A percentile compares a stretch with the other conserved stretches of the same genome.
Conservation (phyloP, 1,140 invertebrate genomes). For the Drosophila jambulina region DNA sequence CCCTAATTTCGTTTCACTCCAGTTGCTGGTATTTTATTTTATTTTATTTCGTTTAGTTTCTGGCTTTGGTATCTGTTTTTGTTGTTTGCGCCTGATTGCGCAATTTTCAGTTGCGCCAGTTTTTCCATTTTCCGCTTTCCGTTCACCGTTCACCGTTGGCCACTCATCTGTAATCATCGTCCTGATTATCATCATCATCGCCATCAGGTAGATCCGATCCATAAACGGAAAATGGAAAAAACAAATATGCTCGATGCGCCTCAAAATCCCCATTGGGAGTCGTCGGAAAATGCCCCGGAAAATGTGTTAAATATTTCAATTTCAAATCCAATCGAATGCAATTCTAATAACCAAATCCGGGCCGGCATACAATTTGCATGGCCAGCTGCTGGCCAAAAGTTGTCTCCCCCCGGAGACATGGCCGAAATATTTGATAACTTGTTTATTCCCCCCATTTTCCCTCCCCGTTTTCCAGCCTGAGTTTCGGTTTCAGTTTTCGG, state of each 20-base stretch:
- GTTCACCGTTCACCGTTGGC: slow-evolving; percentile 7
- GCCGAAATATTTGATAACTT: slow-evolving; percentile 67
- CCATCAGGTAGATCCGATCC: slow-evolving; percentile 21
- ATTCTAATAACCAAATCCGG: slow-evolving; percentile 79
- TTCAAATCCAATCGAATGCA: slow-evolving; percentile 78
- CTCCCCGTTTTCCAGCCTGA: neutral
- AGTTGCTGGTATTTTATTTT: slow-evolving; percentile 39
- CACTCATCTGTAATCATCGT: slow-evolving; percentile 61
- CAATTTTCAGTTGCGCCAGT: slow-evolving; percentile 51
- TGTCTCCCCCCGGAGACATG: slow-evolving; percentile 11
- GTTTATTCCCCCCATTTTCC: slow-evolving; percentile 21
- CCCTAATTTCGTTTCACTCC: slow-evolving; percentile 6
- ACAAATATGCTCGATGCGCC: neutral
- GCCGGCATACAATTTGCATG: slow-evolving; percentile 72
- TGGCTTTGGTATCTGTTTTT: slow-evolving; percentile 55
- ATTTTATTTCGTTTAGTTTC: slow-evolving; percentile 28
- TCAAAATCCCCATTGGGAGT: slow-evolving; percentile 7
- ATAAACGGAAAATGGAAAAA: neutral
- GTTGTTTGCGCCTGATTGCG: slow-evolving; percentile 79
- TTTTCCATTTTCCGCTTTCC: slow-evolving; percentile 5
- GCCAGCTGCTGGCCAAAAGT: slow-evolving; percentile 67
- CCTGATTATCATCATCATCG: slow-evolving; percentile 5
- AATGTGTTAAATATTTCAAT: slow-evolving; percentile 81
- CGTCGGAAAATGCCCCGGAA: slow-evolving; percentile 21
- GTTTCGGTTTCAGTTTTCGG: slow-evolving; percentile 22